These are phyloP conservation scores for Paraplagusia blochii DNA, from an alignment of 2,113 vertebrate genomes.

Conservation along the genomic window DNA sequence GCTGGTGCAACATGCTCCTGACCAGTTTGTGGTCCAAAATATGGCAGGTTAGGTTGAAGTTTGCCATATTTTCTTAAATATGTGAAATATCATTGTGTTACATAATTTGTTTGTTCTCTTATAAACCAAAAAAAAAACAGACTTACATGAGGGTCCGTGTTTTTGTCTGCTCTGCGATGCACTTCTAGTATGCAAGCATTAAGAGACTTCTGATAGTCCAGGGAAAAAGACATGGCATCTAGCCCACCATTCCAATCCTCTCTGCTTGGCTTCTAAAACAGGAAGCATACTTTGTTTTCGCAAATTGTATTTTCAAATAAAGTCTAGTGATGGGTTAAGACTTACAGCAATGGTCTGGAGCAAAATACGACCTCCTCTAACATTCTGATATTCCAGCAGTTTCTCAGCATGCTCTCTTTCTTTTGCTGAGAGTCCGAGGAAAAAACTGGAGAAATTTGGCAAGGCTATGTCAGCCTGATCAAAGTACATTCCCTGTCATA, in stretches of 20 bases:
- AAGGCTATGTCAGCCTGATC: constrained; percentile 75
- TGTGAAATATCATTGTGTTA: no score
- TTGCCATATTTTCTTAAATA: no score
- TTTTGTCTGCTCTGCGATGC: constrained; percentile 51
- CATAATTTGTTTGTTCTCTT: no score
- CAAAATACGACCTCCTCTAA: constrained; percentile 70
- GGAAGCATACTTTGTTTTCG: no score
- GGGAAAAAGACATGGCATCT: constrained; percentile 70
- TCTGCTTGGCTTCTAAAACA: constrained; percentile 66
- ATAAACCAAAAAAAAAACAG: background rate
- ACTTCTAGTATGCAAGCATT: constrained; percentile 66
- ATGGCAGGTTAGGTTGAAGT: no score
- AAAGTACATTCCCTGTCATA: constrained; percentile 73
- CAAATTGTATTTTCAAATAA: background rate
- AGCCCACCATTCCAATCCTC: constrained; percentile 73
- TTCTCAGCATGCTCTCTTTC: constrained; percentile 72
- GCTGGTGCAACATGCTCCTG: no score
- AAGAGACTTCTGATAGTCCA: constrained; percentile 73
- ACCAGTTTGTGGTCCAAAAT: no score
- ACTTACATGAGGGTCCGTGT: constrained; percentile 72
- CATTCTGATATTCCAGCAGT: constrained; percentile 74
- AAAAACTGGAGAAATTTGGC: constrained; percentile 73
- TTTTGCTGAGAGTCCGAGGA: constrained; percentile 67
- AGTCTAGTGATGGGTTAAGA: background rate
- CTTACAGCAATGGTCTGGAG: constrained; percentile 71